Base-by-base conservation (phyloP, 2,797 vertebrate species). In the Xyrichtys novacula region DNA sequence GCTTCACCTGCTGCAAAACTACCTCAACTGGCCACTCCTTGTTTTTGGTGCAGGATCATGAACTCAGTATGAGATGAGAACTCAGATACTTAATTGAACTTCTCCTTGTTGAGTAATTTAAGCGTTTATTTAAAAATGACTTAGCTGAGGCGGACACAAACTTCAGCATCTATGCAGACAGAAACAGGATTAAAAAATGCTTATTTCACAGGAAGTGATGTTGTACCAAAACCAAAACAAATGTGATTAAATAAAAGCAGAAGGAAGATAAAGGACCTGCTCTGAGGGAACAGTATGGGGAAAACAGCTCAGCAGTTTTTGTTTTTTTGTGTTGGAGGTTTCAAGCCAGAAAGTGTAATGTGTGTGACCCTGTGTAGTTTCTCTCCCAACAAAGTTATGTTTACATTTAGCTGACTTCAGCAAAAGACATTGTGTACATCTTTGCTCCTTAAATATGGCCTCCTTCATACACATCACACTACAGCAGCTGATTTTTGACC, bases 61-160 rank as follows among this genome's bases (percentile, higher is more conserved):
- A 44, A 23, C 42, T 7, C 34, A 11, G 49, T 10, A 46, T 42
- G 22, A 63, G 34, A 23, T 17, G n/a, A 25, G 15, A 0, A 46
- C 29, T 23, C 5, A 22, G 25, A 12, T 3, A 22, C 1, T 32
- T 1, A 0, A 16, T 54, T 16, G 0, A 6, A 16, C 28, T 31
- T 10, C 17, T 28, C 38, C 7, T 39, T 16, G 3, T 28, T 5
- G 14, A 52, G 14, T 25, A 17, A 17, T 34, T 9, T 31, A 1
- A 23, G 25, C 7, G 2, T 4, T 15, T 42, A 17, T 50, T 22
- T 7, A 6, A 46, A 50, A 44, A 22, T 43, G 7, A 29, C 5
- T 1, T 36, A 39, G 58, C 69, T 55, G 69, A 74, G 43, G 55
- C 60, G 32, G 42, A 40, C 22, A 8, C 14, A 56, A 7, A 23